A percentile compares a stretch with the other conserved stretches of the same genome.
These are phyloP conservation scores for Neosilurus mollespiculum DNA, from an alignment of 2,797 vertebrate species.

Conservation along the genomic window DNA sequence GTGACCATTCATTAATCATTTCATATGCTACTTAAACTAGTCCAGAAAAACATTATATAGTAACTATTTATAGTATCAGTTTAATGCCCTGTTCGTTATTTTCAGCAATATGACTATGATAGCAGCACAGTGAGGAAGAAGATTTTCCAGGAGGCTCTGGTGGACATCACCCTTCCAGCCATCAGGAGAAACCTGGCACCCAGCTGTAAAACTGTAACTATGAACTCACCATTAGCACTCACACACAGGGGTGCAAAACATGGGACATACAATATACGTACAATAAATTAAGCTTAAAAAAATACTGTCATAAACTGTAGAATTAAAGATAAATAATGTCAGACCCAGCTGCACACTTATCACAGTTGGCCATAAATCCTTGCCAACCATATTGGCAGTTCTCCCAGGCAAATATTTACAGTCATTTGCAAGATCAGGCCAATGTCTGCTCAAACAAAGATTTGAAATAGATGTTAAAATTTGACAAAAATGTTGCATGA, in stretches of 20 bases:
- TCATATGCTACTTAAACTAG: not conserved
- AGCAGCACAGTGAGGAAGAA: constrained; percentile 86
- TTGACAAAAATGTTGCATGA: too few relatives aligned
- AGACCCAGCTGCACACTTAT: not conserved
- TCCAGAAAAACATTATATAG: not conserved
- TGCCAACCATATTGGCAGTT: not conserved
- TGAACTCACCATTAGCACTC: not conserved
- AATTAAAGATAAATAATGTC: not conserved
- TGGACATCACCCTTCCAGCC: constrained; percentile 85
- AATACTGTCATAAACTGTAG: too few relatives aligned
- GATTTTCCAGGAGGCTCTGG: constrained; percentile 84
- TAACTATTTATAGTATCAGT: not conserved
- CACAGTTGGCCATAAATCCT: not conserved
- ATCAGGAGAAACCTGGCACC: constrained; percentile 80
- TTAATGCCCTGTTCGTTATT: not conserved
- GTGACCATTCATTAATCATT: constrained; percentile 57
- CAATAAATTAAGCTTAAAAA: not conserved
- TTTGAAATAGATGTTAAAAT: not conserved
- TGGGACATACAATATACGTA: too few relatives aligned
- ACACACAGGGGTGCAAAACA: not conserved
- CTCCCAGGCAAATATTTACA: not conserved
- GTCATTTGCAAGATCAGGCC: not conserved
- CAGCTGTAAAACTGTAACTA: constrained; percentile 78
- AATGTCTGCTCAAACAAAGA: not conserved
- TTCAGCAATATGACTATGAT: constrained; percentile 93